A percentile compares a stretch with the other conserved stretches of the same genome.
These are phyloP conservation scores for Phocoena phocoena DNA, from an alignment of 2,113 vertebrate genomes.

Conservation along the genomic window DNA sequence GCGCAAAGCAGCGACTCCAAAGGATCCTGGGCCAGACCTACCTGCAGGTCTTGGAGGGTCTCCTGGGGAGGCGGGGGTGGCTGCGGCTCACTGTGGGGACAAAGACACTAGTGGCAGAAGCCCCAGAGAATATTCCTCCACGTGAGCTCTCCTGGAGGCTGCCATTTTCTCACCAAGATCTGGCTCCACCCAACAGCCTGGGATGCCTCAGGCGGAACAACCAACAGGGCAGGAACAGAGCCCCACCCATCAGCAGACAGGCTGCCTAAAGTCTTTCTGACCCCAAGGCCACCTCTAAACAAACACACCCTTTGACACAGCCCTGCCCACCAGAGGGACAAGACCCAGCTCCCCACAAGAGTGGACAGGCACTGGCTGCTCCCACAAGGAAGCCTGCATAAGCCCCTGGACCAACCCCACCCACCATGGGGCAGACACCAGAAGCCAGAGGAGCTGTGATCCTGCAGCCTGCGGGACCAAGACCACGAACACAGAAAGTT, in stretches of 20 bases:
- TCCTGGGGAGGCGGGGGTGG: not conserved
- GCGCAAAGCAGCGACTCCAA: not conserved
- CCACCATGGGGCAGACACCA: fast-evolving
- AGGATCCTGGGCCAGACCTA: not conserved
- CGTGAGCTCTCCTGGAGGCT: not conserved
- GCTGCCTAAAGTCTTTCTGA: not conserved
- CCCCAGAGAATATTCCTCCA: not conserved
- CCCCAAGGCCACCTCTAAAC: not conserved
- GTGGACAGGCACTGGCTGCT: too few relatives aligned
- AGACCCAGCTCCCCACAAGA: too few relatives aligned
- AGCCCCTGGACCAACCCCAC: not conserved
- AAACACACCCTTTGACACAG: fast-evolving
- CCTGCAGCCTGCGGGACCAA: not conserved
- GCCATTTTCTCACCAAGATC: not conserved
- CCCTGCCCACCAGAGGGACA: not conserved
- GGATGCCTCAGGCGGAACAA: not conserved
- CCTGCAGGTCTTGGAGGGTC: not conserved
- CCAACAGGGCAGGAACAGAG: too few relatives aligned
- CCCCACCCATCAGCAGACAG: not conserved
- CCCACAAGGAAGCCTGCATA: not conserved
- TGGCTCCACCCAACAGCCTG: not conserved
- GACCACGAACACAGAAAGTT: not conserved
- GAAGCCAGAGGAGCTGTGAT: fast-evolving
- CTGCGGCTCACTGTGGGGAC: not conserved
- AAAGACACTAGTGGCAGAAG: not conserved